These are phyloP conservation scores for Potorous gilbertii DNA, from an alignment of 2,797 vertebrate genomes.

Conservation along the genomic window DNA sequence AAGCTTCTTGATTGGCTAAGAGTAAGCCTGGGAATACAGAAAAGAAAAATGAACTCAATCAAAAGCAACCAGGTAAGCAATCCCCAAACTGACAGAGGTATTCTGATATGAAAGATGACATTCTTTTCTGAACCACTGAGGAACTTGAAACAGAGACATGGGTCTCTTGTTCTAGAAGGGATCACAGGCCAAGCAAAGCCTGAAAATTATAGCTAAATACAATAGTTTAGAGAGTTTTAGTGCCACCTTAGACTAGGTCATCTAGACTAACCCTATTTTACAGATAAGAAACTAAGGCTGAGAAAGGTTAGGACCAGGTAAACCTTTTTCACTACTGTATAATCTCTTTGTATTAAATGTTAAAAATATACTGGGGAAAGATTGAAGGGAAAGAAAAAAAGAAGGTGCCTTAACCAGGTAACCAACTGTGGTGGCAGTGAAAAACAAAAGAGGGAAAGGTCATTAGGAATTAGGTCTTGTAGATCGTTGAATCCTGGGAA, in stretches of 20 bases:
- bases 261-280: not conserved
- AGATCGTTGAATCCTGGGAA: too few relatives aligned
- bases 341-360: too few relatives aligned
- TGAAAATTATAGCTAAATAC: not conserved
- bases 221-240: not conserved
- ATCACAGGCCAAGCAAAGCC: not conserved
- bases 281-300: too few relatives aligned
- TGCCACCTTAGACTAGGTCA: not conserved
- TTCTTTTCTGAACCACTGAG: not conserved
- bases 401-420: too few relatives aligned
- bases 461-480: too few relatives aligned
- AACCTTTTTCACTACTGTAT: too few relatives aligned
- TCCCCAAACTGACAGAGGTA: not conserved
- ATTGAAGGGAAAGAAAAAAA: too few relatives aligned
- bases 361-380: too few relatives aligned
- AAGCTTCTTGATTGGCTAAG: not conserved
- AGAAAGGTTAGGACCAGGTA: too few relatives aligned
- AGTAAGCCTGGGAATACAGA: not conserved
- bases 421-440: too few relatives aligned
- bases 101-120: not conserved
- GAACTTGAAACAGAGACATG: not conserved
- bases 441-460: too few relatives aligned
- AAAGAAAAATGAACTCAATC: not conserved
- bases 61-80: not conserved
- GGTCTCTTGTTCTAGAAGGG: not conserved